Conservation (phyloP, 2,113 vertebrate genomes). For the Spheniscus mendiculus region DNA sequence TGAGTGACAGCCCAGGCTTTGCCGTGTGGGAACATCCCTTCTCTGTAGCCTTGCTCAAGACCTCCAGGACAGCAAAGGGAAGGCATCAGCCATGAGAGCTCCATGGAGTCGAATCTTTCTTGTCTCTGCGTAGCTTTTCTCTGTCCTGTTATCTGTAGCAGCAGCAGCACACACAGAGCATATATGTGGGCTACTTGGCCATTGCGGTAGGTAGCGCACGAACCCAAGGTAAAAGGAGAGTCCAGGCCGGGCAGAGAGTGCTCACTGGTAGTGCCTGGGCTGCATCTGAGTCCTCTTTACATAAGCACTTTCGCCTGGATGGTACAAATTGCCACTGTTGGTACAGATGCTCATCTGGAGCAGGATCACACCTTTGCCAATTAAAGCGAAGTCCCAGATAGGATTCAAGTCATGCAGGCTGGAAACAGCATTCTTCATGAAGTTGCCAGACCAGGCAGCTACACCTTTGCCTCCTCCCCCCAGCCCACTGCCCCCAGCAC, state of each 20-base stretch:
- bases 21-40: not conserved
- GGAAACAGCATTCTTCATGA: not conserved
- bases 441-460: not conserved
- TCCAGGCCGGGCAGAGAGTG: not conserved
- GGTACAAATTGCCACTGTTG: not conserved
- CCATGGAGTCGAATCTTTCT: not conserved
- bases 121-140: not conserved
- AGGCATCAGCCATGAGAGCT: not conserved
- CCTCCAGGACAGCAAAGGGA: not conserved
- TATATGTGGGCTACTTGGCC: not conserved
- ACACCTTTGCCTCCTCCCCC: not conserved
- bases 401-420: not conserved
- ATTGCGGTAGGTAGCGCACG: accelerated
- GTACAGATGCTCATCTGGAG: not conserved
- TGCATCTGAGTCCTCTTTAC: not conserved
- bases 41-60: not conserved
- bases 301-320: not conserved
- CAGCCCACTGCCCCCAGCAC: accelerated
- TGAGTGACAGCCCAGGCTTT: not conserved
- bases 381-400: not conserved
- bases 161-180: not conserved
- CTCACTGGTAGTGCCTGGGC: not conserved
- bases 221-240: not conserved
- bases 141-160: not conserved
- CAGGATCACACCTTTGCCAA: not conserved